Base-by-base conservation (phyloP, 2,797 vertebrate species). In the Trematomus bernacchii region DNA sequence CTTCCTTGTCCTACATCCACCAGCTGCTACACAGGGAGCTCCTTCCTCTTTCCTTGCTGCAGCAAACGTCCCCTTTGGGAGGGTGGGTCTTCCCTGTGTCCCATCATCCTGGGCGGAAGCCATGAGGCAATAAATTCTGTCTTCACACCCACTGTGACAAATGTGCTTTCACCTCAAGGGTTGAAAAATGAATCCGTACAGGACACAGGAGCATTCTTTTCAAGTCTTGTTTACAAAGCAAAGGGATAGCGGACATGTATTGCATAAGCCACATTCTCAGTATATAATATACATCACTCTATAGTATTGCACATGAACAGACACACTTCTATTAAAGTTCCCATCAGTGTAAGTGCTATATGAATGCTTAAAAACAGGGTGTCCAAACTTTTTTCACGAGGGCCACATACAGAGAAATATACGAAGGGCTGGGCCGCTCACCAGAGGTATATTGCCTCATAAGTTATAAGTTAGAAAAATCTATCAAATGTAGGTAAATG, bases 91-190 rank as follows among this genome's bases (percentile, higher is more conserved):
- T 95, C 92, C 94, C 81, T 77, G 90, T 82, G 91, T 91, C 83
- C 91, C 92, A 89, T 91, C 89, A 91, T 96, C 95, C 96, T 90
- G 94, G 94, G 91, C 93, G 95, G 96, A 96, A 95, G 95, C 93
- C 93, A 88, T 79, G 62, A 83, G 87, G 93, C 94, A 91, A 92
- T 96, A 94, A 94, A 96, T 96, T 95, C 92, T 91, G 82, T 91
- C 93, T 96, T 96, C 95, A 96, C 95, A 90, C 95, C 95, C 94
- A 87, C 90, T 92, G 90, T 92, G 95, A 96, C 95, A 96, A 95
- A 91, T 91, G 86, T 80, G 87, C 83, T 92, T 91, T 91, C 90
- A 93, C 86, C 89, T 92, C 88, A 62, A 47, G 83, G 72, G 90
- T 89, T 87, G 76, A 71, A 93, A 93, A 94, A 95, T 92, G 94